Conservation (phyloP, 2,113 vertebrate genomes). For the Sturnus vulgaris region DNA sequence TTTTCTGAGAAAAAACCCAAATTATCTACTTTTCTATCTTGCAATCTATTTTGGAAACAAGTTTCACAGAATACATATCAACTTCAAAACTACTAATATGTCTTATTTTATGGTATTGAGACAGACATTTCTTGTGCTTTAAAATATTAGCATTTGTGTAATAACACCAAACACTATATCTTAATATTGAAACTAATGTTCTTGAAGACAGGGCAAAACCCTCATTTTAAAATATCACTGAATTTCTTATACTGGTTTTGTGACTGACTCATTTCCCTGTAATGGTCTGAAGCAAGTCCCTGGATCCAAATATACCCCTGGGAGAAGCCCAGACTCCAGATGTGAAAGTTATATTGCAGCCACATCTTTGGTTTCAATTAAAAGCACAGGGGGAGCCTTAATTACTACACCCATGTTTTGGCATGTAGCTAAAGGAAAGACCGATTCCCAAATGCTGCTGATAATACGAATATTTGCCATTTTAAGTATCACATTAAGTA, state of each 20-base stretch:
- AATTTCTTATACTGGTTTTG: not conserved
- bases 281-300: not conserved
- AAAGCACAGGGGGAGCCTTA: not conserved
- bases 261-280: not conserved
- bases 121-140: not conserved
- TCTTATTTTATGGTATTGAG: not conserved
- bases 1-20: not conserved
- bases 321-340: not conserved
- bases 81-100: not conserved
- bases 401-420: not conserved
- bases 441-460: not conserved
- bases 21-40: not conserved
- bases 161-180: not conserved
- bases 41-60: not conserved
- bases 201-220: not conserved
- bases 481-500: slow-evolving; percentile 16
- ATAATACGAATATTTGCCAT: slow-evolving; percentile 19
- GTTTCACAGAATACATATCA: not conserved
- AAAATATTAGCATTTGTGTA: not conserved
- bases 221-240: not conserved
- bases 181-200: not conserved
- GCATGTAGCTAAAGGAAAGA: not conserved
- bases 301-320: not conserved
- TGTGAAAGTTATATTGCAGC: not conserved
- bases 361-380: slow-evolving; percentile 26